Conservation (phyloP, 1,140 invertebrate genomes). For the Lineus longissimus region DNA sequence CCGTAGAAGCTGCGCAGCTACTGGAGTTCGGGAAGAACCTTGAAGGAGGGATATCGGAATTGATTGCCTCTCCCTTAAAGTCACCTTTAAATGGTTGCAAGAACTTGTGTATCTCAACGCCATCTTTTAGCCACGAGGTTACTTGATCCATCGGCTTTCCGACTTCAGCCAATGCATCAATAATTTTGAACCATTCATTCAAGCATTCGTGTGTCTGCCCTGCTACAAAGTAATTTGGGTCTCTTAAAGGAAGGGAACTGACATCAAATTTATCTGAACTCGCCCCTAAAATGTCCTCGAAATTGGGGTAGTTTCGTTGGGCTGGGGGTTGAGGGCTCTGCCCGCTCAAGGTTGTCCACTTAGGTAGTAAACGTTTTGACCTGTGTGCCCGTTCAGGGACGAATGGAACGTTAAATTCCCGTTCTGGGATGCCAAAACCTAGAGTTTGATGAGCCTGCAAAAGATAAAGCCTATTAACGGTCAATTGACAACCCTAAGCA, state of each 20-base stretch:
- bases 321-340: conserved; percentile 7
- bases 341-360: conserved; percentile 11
- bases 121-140: conserved; percentile 10
- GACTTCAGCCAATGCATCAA: too few relatives aligned
- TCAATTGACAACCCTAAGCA: too few relatives aligned
- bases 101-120: conserved; percentile 13
- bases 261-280: not conserved
- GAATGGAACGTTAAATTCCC: conserved; percentile 5
- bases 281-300: too few relatives aligned
- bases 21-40: not conserved
- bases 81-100: conserved; percentile 13
- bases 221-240: conserved; percentile 8
- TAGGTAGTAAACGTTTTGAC: conserved; percentile 5
- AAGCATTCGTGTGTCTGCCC: conserved; percentile 11
- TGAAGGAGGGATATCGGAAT: not conserved
- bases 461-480: too few relatives aligned
- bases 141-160: not conserved
- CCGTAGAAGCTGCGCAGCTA: not conserved
- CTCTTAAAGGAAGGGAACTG: not conserved
- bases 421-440: not conserved
- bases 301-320: too few relatives aligned
- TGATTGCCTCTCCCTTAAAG: conserved; percentile 14
- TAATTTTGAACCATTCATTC: not conserved
- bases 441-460: not conserved
- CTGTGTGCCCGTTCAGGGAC: not conserved